A percentile compares a stretch with the other conserved stretches of the same genome.
Conservation (phyloP, 2,888 invertebrate genomes). For the Habroteleia sp. region DNA sequence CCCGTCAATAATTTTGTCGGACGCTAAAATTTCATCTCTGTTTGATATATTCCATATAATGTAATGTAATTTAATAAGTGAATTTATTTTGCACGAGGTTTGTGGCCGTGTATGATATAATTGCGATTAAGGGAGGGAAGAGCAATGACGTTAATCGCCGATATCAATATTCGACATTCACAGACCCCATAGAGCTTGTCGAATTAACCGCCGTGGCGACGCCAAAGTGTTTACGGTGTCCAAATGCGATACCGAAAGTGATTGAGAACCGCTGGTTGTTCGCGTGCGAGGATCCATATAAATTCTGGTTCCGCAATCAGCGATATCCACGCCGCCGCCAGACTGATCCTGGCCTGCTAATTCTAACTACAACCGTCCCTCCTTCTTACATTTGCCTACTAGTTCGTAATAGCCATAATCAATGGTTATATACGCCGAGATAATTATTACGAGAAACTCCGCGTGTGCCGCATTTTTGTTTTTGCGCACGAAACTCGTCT, state of each 20-base stretch:
- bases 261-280: conserved; percentile 76
- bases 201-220: conserved; percentile 64
- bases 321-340: conserved; percentile 80
- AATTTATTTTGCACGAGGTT: conserved; percentile 60
- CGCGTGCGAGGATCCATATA: conserved; percentile 80
- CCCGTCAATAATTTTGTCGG: conserved; percentile 32
- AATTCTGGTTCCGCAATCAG: conserved; percentile 81
- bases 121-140: conserved; percentile 63
- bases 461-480: conserved; percentile 34
- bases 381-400: conserved; percentile 80
- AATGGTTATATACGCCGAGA: conserved; percentile 77
- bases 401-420: conserved; percentile 80
- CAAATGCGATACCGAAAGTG: conserved; percentile 56
- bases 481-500: conserved; percentile 23
- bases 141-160: conserved; percentile 71
- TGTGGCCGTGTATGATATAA: conserved; percentile 66
- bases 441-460: conserved; percentile 76
- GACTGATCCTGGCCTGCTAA: conserved; percentile 78
- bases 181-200: conserved; percentile 58
- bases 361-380: conserved; percentile 73
- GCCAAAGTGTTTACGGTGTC: conserved; percentile 65
- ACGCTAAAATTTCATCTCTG: conserved; percentile 37
- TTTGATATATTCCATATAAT: conserved; percentile 45
- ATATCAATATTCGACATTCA: conserved; percentile 69
- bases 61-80: conserved; percentile 62